These are phyloP conservation scores for Caligus rogercresseyi DNA, from an alignment of 1,140 invertebrate genomes.

Conservation along the genomic window DNA sequence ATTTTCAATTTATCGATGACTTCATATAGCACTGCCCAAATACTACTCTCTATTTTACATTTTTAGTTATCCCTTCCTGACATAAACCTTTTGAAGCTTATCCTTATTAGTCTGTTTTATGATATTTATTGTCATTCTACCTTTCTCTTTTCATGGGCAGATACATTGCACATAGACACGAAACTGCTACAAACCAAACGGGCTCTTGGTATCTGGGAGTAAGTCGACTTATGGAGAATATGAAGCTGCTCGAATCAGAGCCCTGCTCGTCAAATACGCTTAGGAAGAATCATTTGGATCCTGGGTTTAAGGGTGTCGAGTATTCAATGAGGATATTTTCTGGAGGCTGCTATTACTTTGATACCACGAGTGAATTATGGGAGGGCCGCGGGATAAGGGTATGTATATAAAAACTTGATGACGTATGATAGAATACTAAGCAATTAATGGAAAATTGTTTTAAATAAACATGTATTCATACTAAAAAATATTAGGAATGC, in stretches of 20 bases:
- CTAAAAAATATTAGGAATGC: no score
- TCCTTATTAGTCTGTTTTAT: no score
- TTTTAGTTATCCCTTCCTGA: no score
- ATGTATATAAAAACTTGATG: no score
- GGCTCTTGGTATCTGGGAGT: conserved; percentile 16
- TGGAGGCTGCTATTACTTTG: conserved; percentile 28
- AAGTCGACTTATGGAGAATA: background rate
- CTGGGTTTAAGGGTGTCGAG: conserved; percentile 3
- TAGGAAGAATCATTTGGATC: background rate
- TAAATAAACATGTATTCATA: no score
- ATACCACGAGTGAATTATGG: conserved; percentile 26
- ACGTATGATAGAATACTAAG: no score
- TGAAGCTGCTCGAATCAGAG: background rate
- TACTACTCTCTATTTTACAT: no score
- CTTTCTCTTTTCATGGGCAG: conserved; percentile 1
- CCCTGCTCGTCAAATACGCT: background rate
- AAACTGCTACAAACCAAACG: conserved; percentile 7
- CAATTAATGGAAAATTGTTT: no score
- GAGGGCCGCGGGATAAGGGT: conserved; percentile 26
- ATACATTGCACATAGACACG: conserved; percentile 1
- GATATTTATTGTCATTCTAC: no score
- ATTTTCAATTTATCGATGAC: no score
- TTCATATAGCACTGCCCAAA: no score
- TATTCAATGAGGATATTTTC: conserved; percentile 24
- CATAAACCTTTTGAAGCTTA: no score